Evolutionary conservation across 1,140 invertebrate genomes (phyloP).

Genomic region (Drosophila lowei): DNA sequence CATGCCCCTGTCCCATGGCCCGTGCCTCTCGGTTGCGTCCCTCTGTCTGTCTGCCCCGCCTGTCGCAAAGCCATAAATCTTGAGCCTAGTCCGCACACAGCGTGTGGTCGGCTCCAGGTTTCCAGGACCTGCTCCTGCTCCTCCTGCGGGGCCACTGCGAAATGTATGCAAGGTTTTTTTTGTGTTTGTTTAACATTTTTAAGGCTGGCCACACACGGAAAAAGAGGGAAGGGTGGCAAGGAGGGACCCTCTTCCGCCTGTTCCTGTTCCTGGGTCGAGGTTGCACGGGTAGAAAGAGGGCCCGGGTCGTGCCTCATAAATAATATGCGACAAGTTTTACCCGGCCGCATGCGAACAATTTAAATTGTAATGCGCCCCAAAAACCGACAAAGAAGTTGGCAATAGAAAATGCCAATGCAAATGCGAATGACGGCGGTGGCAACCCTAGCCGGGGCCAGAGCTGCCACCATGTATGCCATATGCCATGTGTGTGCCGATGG

Average conservation of each 20-base stretch:
- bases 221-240: neutral
- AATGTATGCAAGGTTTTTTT: constrained; percentile 66
- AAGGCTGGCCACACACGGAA: constrained; percentile 36
- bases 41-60: constrained; percentile 37
- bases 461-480: constrained; percentile 44
- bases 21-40: neutral
- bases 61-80: constrained; percentile 70
- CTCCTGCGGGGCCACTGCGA: constrained; percentile 12
- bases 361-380: constrained; percentile 66
- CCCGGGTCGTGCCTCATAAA: constrained; percentile 45
- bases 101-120: constrained; percentile 34
- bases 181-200: constrained; percentile 72
- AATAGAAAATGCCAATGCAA: constrained; percentile 64
- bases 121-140: neutral
- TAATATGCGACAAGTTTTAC: constrained; percentile 73
- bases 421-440: constrained; percentile 24
- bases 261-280: too few relatives aligned
- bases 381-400: constrained; percentile 50
- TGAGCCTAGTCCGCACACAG: constrained; percentile 60
- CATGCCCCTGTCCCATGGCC: constrained; percentile 21
- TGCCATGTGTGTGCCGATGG: constrained; percentile 35
- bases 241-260: too few relatives aligned
- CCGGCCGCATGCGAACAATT: constrained; percentile 68
- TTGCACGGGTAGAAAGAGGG: neutral
- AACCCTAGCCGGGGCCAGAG: neutral